phyloP scores from a whole-genome alignment of 2,113 vertebrate genomes.

The Hypanus sabinus region DNA sequence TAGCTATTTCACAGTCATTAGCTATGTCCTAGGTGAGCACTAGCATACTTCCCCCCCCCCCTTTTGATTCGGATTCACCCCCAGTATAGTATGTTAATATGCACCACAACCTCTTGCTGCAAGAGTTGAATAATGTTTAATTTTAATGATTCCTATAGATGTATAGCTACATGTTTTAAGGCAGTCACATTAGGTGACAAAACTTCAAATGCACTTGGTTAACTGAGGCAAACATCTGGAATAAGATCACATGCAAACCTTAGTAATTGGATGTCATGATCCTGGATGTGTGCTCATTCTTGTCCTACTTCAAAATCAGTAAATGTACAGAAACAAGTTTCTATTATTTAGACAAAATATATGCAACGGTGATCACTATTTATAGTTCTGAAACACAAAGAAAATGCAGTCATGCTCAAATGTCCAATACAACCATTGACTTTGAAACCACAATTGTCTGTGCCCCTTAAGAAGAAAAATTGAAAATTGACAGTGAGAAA shows the following conservation, averaged over 20 bases:
- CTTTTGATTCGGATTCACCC: not conserved
- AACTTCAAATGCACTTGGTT: not conserved
- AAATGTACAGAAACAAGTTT: not conserved
- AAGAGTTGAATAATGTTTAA: not conserved
- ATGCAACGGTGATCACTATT: not conserved
- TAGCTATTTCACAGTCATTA: not conserved
- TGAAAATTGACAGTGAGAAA: not conserved
- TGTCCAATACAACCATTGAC: not conserved
- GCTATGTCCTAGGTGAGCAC: conserved; percentile 10
- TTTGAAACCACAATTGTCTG: not conserved
- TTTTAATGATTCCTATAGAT: not conserved
- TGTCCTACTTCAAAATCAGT: not conserved
- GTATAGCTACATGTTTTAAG: not conserved
- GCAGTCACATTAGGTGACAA: not conserved
- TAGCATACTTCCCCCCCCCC: not conserved
- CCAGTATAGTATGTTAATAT: not conserved
- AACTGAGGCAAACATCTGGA: not conserved
- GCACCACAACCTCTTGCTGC: not conserved
- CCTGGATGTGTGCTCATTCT: not conserved
- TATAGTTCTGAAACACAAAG: not conserved
- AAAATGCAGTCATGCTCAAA: not conserved
- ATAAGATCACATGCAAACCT: not conserved
- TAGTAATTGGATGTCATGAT: not conserved
- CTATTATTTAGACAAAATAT: not conserved
- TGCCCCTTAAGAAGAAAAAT: not conserved